Percentiles rank a stretch among this genome's conserved stretches.
These are phyloP conservation scores for Tinamus guttatus DNA, from an alignment of 2,113 vertebrate species.

Conservation along the genomic window DNA sequence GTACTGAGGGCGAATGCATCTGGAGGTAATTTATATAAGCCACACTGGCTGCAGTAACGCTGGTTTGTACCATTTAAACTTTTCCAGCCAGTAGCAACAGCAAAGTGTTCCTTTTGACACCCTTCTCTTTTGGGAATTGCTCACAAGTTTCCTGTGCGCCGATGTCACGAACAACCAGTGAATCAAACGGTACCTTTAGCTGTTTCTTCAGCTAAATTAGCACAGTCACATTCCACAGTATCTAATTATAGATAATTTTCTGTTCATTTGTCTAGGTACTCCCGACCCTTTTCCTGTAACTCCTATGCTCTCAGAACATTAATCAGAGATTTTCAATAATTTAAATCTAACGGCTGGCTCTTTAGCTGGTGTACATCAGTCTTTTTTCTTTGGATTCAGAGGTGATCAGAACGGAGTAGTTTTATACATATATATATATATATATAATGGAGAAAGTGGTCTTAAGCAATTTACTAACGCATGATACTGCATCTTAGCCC, in stretches of 20 bases:
- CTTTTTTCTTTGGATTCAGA: conserved; percentile 31
- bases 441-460: background rate
- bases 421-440: background rate
- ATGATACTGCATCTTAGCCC: background rate
- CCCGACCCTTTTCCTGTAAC: conserved; percentile 58
- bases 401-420: background rate
- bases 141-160: background rate
- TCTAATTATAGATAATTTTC: conserved; percentile 54
- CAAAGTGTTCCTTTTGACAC: background rate
- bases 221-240: background rate
- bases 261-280: conserved; percentile 35
- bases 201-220: conserved; percentile 18
- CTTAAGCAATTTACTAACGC: background rate
- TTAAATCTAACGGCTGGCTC: conserved; percentile 35
- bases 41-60: background rate
- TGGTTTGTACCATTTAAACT: conserved; percentile 4
- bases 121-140: background rate
- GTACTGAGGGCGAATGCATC: conserved; percentile 1
- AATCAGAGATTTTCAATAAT: conserved; percentile 57
- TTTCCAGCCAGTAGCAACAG: background rate
- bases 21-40: conserved; percentile 24
- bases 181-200: background rate
- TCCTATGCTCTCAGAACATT: conserved; percentile 5
- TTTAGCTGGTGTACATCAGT: conserved; percentile 48
- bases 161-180: background rate